Base-by-base conservation (phyloP, 2,888 invertebrate genomes). In the Drosophila affinis region DNA sequence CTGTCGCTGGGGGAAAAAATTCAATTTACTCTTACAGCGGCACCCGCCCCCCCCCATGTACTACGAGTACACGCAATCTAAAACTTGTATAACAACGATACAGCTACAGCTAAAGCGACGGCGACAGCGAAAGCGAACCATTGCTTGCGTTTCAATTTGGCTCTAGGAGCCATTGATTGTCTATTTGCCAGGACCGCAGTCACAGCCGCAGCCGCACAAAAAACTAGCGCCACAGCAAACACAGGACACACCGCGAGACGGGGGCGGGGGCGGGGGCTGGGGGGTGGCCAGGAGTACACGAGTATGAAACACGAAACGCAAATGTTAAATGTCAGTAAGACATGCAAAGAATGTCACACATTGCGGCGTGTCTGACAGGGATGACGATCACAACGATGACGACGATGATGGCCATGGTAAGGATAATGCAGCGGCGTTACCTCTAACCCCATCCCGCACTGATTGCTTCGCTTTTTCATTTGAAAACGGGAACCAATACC, bases 281-380 rank as follows among this genome's bases (percentile, higher is more conserved):
- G 18, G 2, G 18, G 18, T 1, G 18, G 18, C 18, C 18, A 18
- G 18, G 32, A 32, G 32, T 32, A 29, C 5, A 4, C 34, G 32
- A 10, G 62, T 75, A 82, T 75, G 88, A 86, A 89, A 89, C 83
- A 86, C 83, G 87, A 87, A 83, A 80, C 76, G 71, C 75, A 69
- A 89, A 78, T 82, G 88, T 83, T 80, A 86, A 88, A 89, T 88
- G 87, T 76, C 63, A 76, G 81, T 73, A 79, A 86, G 88, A 86
- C 84, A 85, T 89, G 84, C 84, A 82, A 85, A 82, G 75, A 62
- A 79, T 82, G 89, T 82, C 84, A 72, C 80, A 86, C 74, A 79
- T 75, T 73, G 73, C 72, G 86, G 75, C 70, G 69, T 79, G 73
- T 77, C 86, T 69, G 73, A 64, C 39, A 39, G 39, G 39, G 39